Conservation (phyloP, 2,113 vertebrate genomes). For the Fulica atra region DNA sequence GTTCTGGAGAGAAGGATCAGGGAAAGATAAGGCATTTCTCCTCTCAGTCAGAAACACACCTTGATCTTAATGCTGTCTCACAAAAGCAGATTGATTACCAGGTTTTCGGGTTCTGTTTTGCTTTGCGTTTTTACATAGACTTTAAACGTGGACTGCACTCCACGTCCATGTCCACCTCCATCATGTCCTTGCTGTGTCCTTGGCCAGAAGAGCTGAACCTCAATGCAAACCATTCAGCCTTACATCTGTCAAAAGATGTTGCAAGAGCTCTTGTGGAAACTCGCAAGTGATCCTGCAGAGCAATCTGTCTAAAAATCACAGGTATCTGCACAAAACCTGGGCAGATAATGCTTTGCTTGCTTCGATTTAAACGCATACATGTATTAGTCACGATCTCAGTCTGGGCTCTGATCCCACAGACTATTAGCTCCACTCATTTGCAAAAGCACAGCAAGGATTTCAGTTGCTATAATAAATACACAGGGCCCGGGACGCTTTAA, state of each 20-base stretch:
- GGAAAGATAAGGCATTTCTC: neutral
- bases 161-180: neutral
- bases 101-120: neutral
- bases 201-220: neutral
- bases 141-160: neutral
- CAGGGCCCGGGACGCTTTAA: neutral
- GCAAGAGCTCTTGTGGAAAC: neutral
- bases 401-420: neutral
- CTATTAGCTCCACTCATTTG: neutral
- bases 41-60: neutral
- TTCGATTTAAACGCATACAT: neutral
- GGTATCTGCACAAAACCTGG: neutral
- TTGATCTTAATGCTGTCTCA: neutral
- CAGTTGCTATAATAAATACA: neutral
- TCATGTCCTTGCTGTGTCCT: neutral
- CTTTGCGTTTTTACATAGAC: neutral
- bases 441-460: neutral
- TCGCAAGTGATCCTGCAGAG: neutral
- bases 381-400: neutral
- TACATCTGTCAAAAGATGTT: neutral
- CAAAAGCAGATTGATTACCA: neutral
- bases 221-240: neutral
- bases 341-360: neutral
- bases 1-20: neutral
- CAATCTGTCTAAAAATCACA: neutral